Percentiles rank a stretch among this genome's conserved stretches.
Evolutionary conservation across 2,113 vertebrate species (phyloP).

Genomic region (Puffinus mauretanicus): DNA sequence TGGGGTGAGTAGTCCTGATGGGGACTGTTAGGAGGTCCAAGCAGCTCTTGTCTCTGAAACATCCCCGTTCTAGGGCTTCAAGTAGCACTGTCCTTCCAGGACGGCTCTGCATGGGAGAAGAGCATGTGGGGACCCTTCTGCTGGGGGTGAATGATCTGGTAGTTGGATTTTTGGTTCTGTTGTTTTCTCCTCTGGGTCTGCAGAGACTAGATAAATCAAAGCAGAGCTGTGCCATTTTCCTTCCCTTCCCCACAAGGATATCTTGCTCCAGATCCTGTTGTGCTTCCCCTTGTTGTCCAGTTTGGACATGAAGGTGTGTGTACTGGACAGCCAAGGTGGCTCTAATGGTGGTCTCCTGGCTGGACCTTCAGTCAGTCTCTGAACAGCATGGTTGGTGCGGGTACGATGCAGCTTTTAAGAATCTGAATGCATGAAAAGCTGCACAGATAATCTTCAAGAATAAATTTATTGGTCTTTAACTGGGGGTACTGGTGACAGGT

Average conservation of each 20-base stretch:
- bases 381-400: fast-evolving
- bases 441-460: neutral
- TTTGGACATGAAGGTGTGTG: neutral
- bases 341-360: neutral
- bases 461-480: neutral
- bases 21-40: neutral
- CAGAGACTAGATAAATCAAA: neutral
- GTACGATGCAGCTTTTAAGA: neutral
- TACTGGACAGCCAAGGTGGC: neutral
- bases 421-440: neutral
- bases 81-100: neutral
- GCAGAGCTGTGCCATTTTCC: neutral
- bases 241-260: neutral
- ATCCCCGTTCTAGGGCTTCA: neutral
- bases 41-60: neutral
- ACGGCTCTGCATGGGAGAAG: neutral
- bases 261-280: neutral
- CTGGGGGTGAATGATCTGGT: too few relatives aligned
- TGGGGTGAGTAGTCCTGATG: neutral
- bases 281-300: neutral
- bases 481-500: neutral
- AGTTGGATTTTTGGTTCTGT: neutral
- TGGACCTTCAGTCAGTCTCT: neutral
- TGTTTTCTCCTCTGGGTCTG: neutral
- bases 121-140: neutral